Conservation (phyloP, 2,113 vertebrate genomes). For the Rafetus swinhoei region DNA sequence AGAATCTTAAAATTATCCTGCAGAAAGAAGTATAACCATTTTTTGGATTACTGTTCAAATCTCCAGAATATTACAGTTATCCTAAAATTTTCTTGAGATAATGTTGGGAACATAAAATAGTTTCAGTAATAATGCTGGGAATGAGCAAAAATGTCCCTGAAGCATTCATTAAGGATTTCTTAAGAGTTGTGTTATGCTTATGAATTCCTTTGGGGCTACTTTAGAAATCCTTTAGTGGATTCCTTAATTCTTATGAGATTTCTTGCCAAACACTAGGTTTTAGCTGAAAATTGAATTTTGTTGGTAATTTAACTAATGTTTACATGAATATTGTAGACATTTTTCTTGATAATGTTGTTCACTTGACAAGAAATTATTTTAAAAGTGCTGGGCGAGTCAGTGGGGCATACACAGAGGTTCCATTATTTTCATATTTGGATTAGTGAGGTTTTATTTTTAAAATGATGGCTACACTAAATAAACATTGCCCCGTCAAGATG, state of each 20-base stretch:
- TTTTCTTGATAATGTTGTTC: background rate
- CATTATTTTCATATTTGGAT: background rate
- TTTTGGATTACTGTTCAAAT: constrained; percentile 53
- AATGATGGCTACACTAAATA: constrained; percentile 15
- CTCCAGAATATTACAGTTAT: constrained; percentile 17
- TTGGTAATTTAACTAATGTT: background rate
- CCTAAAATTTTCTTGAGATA: constrained; percentile 34
- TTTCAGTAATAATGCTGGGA: constrained; percentile 19
- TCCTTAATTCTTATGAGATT: constrained; percentile 37
- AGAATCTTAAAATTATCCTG: constrained; percentile 57
- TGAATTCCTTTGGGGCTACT: constrained; percentile 42
- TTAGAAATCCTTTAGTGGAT: constrained; percentile 43
- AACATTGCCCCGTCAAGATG: background rate
- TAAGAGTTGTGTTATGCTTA: constrained; percentile 24
- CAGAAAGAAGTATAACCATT: constrained; percentile 12
- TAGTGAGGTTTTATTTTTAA: background rate
- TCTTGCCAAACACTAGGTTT: constrained; percentile 2
- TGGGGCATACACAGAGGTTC: background rate
- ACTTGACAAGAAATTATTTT: background rate
- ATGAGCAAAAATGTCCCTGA: constrained; percentile 3
- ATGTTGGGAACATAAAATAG: constrained; percentile 35
- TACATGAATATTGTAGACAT: background rate
- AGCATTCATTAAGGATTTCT: constrained; percentile 41
- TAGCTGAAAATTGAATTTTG: constrained; percentile 21
- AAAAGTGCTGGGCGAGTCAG: background rate